Percentiles rank a stretch among this genome's conserved stretches.
Evolutionary conservation across 2,113 vertebrate genomes (phyloP).

Genomic region (Ailurus styani): DNA sequence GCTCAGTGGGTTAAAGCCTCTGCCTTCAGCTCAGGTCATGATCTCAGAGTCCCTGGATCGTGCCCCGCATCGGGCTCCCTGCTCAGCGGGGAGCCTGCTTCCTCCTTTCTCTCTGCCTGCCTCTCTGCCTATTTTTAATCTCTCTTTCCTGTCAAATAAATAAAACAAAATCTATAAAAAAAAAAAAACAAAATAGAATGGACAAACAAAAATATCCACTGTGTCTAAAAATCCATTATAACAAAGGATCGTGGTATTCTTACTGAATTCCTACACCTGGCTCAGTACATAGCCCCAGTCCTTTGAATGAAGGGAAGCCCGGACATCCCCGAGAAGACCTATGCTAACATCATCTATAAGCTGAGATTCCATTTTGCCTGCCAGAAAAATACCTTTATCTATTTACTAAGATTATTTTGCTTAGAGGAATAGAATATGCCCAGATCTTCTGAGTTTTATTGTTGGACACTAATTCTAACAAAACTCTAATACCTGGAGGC

Average conservation of each 20-base stretch:
- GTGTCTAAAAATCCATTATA: not conserved
- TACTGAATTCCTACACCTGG: not conserved
- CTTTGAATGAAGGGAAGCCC: not conserved
- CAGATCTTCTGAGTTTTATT: not conserved
- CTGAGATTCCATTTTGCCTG: not conserved
- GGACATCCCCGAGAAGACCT: not conserved
- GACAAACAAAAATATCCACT: not conserved
- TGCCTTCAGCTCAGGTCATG: too few relatives aligned
- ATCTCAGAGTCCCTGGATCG: too few relatives aligned
- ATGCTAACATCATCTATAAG: fast-evolving
- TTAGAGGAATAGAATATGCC: not conserved
- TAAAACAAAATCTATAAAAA: too few relatives aligned
- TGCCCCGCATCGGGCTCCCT: too few relatives aligned
- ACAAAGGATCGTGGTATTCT: not conserved
- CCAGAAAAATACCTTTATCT: not conserved
- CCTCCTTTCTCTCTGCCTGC: too few relatives aligned
- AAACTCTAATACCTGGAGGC: not conserved
- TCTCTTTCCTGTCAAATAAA: too few relatives aligned
- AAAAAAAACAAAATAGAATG: not conserved
- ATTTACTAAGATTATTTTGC: not conserved
- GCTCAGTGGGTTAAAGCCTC: too few relatives aligned
- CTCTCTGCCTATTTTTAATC: too few relatives aligned
- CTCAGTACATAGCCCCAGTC: not conserved
- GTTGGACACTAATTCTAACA: not conserved
- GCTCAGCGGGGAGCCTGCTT: too few relatives aligned